A percentile compares a stretch with the other conserved stretches of the same genome.
Conservation (phyloP, 2,888 invertebrate genomes). For the Neoscelio sp. region DNA sequence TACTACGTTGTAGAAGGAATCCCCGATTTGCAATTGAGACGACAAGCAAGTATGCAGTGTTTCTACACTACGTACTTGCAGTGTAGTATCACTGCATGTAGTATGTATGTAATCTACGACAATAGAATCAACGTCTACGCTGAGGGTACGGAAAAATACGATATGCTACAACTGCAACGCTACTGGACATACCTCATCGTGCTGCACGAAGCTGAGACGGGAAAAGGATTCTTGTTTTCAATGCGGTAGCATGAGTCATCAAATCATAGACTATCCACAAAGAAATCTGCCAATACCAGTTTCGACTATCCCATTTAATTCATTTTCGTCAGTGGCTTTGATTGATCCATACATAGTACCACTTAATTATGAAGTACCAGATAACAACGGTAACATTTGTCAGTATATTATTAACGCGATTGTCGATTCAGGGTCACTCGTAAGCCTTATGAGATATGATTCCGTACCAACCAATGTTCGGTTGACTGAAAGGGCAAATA, state of each 20-base stretch:
- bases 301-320: too few species aligned
- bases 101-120: too few species aligned
- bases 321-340: too few species aligned
- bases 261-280: conserved; percentile 24
- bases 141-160: background rate
- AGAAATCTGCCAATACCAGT: too few species aligned
- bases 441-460: conserved; percentile 5
- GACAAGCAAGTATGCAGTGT: conserved; percentile 57
- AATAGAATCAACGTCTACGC: too few species aligned
- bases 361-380: too few species aligned
- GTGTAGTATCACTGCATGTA: too few species aligned
- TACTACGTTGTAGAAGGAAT: conserved; percentile 66
- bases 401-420: background rate
- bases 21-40: conserved; percentile 31
- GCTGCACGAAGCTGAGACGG: conserved; percentile 1
- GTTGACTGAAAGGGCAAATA: background rate
- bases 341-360: too few species aligned
- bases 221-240: conserved; percentile 40
- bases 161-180: conserved; percentile 35
- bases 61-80: conserved; percentile 20
- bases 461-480: background rate
- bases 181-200: conserved; percentile 8
- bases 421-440: conserved; percentile 5
- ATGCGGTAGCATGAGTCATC: conserved; percentile 28
- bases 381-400: background rate